Evolutionary conservation across 2,113 vertebrate species (phyloP).

Genomic region (Bos javanicus): DNA sequence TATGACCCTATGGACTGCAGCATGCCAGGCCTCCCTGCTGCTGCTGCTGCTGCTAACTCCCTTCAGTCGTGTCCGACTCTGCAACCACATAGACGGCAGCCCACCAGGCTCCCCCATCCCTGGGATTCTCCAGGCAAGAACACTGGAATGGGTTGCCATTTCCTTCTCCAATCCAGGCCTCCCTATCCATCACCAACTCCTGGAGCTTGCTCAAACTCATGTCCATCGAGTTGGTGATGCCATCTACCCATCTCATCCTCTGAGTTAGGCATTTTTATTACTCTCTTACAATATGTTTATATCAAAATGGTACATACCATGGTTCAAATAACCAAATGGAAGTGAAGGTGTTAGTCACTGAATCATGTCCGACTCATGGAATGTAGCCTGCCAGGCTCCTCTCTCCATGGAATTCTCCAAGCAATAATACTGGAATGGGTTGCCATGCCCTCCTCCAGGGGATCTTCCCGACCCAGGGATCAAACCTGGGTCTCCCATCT

Average conservation of each 20-base stretch:
- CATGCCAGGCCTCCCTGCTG: background rate
- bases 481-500: background rate
- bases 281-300: background rate
- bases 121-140: no score
- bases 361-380: accelerated
- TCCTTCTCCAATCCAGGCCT: background rate
- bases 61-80: no score
- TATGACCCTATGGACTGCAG: background rate
- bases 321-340: background rate
- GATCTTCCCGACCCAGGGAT: background rate
- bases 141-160: no score
- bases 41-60: no score
- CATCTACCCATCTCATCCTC: background rate
- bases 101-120: no score
- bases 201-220: background rate
- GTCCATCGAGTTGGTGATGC: background rate
- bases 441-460: background rate
- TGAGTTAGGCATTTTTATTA: background rate
- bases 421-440: background rate
- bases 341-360: background rate
- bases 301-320: background rate
- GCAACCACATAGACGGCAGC: no score
- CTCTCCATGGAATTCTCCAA: background rate
- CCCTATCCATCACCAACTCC: background rate
- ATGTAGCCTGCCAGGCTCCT: background rate